Percentiles rank a stretch among this genome's conserved stretches.
phyloP scores from a whole-genome alignment of 2,113 vertebrate species.

The Hypocryptadius cinnamomeus region DNA sequence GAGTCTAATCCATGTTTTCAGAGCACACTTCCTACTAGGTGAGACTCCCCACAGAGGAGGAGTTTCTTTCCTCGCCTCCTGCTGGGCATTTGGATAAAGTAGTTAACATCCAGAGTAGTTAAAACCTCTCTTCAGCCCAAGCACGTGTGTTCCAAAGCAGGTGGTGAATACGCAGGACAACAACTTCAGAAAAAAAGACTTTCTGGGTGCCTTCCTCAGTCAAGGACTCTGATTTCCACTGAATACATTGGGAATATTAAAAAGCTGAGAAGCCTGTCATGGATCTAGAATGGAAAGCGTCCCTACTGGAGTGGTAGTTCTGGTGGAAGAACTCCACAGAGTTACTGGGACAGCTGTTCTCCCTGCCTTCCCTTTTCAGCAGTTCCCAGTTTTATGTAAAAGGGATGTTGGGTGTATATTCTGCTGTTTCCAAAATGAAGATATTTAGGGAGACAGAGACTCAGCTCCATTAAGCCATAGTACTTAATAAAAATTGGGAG shows the following conservation, averaged over 20 bases:
- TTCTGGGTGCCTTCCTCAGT: background rate
- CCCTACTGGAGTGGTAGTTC: background rate
- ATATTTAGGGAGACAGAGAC: background rate
- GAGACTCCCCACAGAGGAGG: background rate
- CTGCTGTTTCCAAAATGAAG: background rate
- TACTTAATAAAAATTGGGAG: background rate
- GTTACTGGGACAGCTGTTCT: background rate
- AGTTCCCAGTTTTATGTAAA: background rate
- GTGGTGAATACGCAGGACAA: background rate
- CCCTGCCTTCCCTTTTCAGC: background rate
- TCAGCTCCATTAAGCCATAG: background rate
- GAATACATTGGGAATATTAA: background rate
- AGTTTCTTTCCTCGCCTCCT: background rate
- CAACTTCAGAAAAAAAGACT: background rate
- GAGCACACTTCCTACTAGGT: background rate
- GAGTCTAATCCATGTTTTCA: conserved; percentile 3
- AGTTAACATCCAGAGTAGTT: background rate
- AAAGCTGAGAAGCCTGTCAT: background rate
- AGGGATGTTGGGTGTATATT: background rate
- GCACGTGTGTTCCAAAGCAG: background rate
- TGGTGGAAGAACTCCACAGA: background rate
- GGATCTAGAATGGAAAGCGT: background rate
- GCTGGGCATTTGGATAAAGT: background rate
- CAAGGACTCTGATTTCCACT: background rate
- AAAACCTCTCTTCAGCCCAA: background rate